Evolutionary conservation across 2,113 vertebrate species (phyloP).

Genomic region (Rhinopomastus cyanomelas): DNA sequence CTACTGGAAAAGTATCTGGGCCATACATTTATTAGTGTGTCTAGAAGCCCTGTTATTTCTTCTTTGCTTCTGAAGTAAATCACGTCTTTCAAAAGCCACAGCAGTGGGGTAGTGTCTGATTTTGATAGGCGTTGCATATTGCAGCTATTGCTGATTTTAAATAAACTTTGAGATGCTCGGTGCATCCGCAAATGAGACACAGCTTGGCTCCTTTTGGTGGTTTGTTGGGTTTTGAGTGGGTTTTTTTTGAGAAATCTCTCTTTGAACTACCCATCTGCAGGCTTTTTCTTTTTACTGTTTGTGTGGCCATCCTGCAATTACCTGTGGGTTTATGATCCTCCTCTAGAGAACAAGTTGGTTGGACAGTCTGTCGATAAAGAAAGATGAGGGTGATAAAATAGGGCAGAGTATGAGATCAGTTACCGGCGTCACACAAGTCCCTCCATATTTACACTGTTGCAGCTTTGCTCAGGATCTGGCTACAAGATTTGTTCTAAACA

Average conservation of each 20-base stretch:
- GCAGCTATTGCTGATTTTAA: slow-evolving; percentile 53
- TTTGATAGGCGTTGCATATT: slow-evolving; percentile 32
- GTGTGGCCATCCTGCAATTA: slow-evolving; percentile 63
- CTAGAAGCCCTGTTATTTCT: slow-evolving; percentile 59
- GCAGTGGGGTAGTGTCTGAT: slow-evolving; percentile 24
- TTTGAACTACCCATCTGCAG: slow-evolving; percentile 63
- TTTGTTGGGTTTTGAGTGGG: not conserved
- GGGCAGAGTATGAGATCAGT: slow-evolving; percentile 34
- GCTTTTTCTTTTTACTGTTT: slow-evolving; percentile 63
- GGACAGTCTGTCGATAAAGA: slow-evolving; percentile 17
- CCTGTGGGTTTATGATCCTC: slow-evolving; percentile 60
- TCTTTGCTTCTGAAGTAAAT: slow-evolving; percentile 56
- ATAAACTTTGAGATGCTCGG: slow-evolving; percentile 13
- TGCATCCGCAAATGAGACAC: slow-evolving; percentile 15
- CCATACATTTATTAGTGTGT: slow-evolving; percentile 51
- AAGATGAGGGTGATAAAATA: slow-evolving; percentile 49
- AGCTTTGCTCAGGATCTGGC: not conserved
- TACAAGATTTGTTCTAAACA: not conserved
- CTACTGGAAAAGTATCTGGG: slow-evolving; percentile 58
- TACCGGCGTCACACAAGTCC: not conserved
- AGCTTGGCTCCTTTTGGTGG: slow-evolving; percentile 48
- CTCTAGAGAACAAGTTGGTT: slow-evolving; percentile 39
- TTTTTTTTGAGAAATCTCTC: slow-evolving; percentile 23
- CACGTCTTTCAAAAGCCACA: slow-evolving; percentile 43
- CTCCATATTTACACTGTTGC: not conserved